Base-by-base conservation (phyloP, 1,140 invertebrate species). In the Drosophila suzukii region DNA sequence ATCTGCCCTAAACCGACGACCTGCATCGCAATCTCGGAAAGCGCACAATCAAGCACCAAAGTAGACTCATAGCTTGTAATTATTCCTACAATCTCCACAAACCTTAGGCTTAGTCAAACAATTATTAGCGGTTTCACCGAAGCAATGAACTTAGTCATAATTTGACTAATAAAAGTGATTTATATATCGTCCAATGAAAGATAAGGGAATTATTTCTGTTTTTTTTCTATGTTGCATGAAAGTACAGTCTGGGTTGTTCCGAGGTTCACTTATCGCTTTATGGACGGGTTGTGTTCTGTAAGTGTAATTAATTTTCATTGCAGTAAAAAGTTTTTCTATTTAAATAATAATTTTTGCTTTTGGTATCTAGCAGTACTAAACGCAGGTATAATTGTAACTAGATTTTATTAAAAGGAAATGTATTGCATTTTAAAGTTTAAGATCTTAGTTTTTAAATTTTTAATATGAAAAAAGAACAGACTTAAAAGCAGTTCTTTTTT, bases 1-100 rank as follows among this genome's bases (percentile, higher is more conserved):
- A 91, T 66, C 63, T 92, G 60, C 91, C 91, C 0, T 67, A 81
- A 46, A 30, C 43, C 20, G 39, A 15, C 11, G 17, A 30, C 17
- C 0, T 11, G 49, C 34, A 51, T 32, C 27, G 20, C 7, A 46
- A 55, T 56, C 73, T 60, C 43, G 43, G 43, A 17, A 20, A 67
- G 55, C 55, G 61, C 73, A 77, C 55, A 76, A 72, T 10, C n/a
- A 50, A 72, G 36, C 49, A 74, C 56, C 71, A 74, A 74, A 73
- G 56, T 74, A 62, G 68, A 49, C 38, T 46, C 7, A 32, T 72
- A 71, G 65, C 36, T 30, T 13, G 51, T 71, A 72, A 49, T 49
- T 50, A 71, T 30, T 43, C 11, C 24, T 27, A 8, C 32, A 49
- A 57, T 58, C 20, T 71, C 12, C 65, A n/a, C 34, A 66, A 20